A percentile compares a stretch with the other conserved stretches of the same genome.
Conservation (phyloP, 92 coral and sea anemone genomes). For the Nematostella vectensis region DNA sequence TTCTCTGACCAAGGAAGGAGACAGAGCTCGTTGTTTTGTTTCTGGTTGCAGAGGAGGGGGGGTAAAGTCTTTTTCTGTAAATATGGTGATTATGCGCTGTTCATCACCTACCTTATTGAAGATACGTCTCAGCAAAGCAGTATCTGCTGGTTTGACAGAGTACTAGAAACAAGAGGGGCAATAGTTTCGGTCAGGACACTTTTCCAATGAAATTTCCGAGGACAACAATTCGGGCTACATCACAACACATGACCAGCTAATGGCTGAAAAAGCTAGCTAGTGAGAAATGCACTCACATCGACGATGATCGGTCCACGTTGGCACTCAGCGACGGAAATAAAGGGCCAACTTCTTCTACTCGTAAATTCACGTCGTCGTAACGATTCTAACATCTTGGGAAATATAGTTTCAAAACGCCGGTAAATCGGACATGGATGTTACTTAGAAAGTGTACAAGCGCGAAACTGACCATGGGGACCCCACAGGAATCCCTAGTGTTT, state of each 20-base stretch:
- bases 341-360: not conserved
- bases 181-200: not conserved
- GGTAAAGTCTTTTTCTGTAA: not conserved
- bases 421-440: too few relatives aligned
- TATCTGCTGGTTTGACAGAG: constrained; percentile 84
- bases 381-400: not conserved
- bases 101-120: constrained; percentile 75
- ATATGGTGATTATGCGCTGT: not conserved
- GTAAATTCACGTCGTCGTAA: not conserved
- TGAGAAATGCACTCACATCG: constrained; percentile 4
- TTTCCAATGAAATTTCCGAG: too few relatives aligned
- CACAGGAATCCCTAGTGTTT: not conserved
- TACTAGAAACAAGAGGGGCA: constrained; percentile 30
- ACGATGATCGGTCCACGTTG: constrained; percentile 1
- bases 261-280: too few relatives aligned
- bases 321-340: not conserved
- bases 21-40: not conserved
- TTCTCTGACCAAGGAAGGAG: not conserved
- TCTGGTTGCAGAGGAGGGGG: not conserved
- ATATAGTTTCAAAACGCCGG: not conserved
- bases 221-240: too few relatives aligned
- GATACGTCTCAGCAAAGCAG: constrained; percentile 49
- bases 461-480: not conserved
- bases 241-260: too few relatives aligned
- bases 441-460: not conserved